A percentile compares a stretch with the other conserved stretches of the same genome.
phyloP scores from a whole-genome alignment of 2,797 vertebrate genomes.

The Sebastes steindachneri region DNA sequence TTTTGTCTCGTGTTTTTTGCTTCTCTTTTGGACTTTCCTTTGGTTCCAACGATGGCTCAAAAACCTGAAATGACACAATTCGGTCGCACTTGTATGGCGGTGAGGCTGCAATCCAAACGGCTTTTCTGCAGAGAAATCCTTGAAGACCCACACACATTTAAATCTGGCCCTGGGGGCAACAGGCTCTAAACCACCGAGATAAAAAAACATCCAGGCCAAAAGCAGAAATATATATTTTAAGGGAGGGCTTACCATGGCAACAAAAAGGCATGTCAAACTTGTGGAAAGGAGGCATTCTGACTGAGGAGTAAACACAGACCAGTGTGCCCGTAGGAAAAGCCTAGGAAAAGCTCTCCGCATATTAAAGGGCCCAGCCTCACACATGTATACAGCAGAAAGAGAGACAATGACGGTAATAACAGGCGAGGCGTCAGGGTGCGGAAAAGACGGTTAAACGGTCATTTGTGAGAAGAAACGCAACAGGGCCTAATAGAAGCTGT shows the following conservation, averaged over 20 bases:
- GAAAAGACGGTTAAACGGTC: conserved; percentile 84
- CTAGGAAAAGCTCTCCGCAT: conserved; percentile 78
- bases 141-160: conserved; percentile 90
- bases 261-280: conserved; percentile 86
- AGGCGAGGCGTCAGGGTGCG: conserved; percentile 82
- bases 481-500: conserved; percentile 66
- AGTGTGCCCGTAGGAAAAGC: conserved; percentile 81
- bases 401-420: conserved; percentile 84
- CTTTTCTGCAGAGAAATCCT: conserved; percentile 87
- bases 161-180: conserved; percentile 88
- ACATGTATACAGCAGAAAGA: conserved; percentile 77
- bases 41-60: conserved; percentile 84
- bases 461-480: conserved; percentile 79
- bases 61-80: conserved; percentile 90
- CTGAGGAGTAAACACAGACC: conserved; percentile 80
- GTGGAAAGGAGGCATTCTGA: conserved; percentile 81
- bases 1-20: conserved; percentile 87
- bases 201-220: conserved; percentile 84
- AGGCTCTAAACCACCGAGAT: conserved; percentile 85
- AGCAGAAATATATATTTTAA: conserved; percentile 86
- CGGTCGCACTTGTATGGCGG: conserved; percentile 86
- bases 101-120: conserved; percentile 84
- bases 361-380: conserved; percentile 79
- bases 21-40: conserved; percentile 88
- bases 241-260: conserved; percentile 85